phyloP scores from a whole-genome alignment of 2,888 invertebrate species.

The Holacanthella duospinosa region DNA sequence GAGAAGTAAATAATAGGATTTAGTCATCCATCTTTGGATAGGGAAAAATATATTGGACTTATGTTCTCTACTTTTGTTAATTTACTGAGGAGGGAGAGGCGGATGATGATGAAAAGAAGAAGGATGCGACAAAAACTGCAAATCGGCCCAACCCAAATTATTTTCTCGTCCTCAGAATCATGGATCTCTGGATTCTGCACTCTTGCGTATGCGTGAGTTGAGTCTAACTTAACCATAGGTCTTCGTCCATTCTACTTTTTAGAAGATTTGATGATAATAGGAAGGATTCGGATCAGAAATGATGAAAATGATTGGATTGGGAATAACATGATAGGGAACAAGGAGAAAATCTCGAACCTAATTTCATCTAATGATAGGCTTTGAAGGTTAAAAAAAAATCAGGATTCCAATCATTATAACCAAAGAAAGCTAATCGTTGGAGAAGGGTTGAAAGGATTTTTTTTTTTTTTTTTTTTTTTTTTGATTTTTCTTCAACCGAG shows the following conservation, averaged over 20 bases:
- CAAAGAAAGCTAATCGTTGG: background rate
- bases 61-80: too few species aligned
- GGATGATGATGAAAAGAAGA: too few species aligned
- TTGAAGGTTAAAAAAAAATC: background rate
- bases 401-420: background rate
- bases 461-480: too few species aligned
- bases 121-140: conserved; percentile 6
- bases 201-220: too few species aligned
- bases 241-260: too few species aligned
- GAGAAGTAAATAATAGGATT: background rate
- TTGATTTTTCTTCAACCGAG: too few species aligned
- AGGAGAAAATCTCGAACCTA: conserved; percentile 18
- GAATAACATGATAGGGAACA: background rate
- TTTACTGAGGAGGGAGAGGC: too few species aligned
- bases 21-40: background rate
- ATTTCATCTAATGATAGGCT: conserved; percentile 24
- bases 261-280: too few species aligned
- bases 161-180: background rate
- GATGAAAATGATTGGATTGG: conserved; percentile 6
- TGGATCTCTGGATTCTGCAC: too few species aligned
- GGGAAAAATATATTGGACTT: too few species aligned
- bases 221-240: too few species aligned
- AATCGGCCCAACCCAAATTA: background rate
- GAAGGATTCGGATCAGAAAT: background rate
- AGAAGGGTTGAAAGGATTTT: too few species aligned